These are phyloP conservation scores for Crypturellus undulatus DNA, from an alignment of 2,113 vertebrate genomes.

Conservation along the genomic window DNA sequence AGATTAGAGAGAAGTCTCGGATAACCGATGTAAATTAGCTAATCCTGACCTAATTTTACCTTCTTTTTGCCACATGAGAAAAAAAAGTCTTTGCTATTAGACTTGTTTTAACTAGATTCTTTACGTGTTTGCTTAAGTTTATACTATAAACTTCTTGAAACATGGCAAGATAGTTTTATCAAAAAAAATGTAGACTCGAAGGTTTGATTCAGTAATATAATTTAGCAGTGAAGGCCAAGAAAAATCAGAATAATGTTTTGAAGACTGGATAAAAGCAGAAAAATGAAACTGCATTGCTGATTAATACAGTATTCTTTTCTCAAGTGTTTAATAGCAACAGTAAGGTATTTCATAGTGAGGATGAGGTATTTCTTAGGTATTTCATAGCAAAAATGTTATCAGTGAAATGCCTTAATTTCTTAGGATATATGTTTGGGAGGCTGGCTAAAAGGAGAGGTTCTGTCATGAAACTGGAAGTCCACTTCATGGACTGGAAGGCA, in stretches of 20 bases:
- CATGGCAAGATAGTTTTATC: neutral
- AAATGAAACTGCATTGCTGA: neutral
- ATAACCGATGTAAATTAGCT: neutral
- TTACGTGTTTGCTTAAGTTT: neutral
- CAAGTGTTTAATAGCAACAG: neutral
- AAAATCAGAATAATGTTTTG: neutral
- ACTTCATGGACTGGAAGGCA: neutral
- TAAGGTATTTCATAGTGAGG: neutral
- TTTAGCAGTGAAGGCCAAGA: neutral
- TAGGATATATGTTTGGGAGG: neutral
- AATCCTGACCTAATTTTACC: neutral
- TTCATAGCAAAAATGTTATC: neutral
- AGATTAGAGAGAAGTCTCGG: neutral
- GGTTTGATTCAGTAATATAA: neutral
- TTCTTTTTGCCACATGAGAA: slow-evolving; percentile 9
- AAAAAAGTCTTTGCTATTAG: neutral
- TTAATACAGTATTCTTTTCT: neutral
- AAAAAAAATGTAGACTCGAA: neutral
- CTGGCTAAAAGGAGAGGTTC: neutral
- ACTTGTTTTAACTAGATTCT: slow-evolving; percentile 40
- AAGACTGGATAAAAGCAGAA: neutral
- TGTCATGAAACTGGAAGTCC: neutral
- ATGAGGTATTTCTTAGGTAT: neutral
- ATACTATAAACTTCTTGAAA: neutral
- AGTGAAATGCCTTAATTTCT: neutral